Evolutionary conservation across 2,888 invertebrate genomes (phyloP).

Genomic region (Agelastica alni): DNA sequence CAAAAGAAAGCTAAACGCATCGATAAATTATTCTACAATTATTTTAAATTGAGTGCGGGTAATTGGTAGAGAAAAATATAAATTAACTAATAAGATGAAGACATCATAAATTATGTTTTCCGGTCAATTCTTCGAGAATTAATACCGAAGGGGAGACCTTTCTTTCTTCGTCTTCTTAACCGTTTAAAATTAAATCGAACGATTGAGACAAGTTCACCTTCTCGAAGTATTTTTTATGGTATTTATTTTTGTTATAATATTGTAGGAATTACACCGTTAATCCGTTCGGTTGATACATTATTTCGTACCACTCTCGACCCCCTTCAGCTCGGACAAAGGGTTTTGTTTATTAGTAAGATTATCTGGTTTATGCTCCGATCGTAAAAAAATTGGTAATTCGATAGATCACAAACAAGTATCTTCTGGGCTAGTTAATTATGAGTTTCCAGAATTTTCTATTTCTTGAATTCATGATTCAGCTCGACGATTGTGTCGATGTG

Average conservation of each 20-base stretch:
- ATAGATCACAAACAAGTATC: not conserved
- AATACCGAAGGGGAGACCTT: constrained; percentile 16
- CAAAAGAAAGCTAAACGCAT: constrained; percentile 1
- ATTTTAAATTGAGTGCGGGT: constrained; percentile 24
- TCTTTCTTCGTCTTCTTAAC: too few relatives aligned
- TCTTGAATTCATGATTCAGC: not conserved
- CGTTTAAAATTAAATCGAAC: too few relatives aligned
- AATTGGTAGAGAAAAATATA: constrained; percentile 18
- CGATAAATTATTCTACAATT: constrained; percentile 19
- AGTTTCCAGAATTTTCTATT: not conserved
- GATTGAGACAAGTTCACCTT: too few relatives aligned
- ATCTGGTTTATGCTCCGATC: too few relatives aligned
- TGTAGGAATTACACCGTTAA: too few relatives aligned
- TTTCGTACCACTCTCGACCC: too few relatives aligned
- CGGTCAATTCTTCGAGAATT: constrained; percentile 26
- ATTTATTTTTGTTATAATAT: too few relatives aligned
- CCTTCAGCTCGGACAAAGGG: too few relatives aligned
- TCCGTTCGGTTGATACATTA: too few relatives aligned
- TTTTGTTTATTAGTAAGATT: too few relatives aligned
- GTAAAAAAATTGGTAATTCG: too few relatives aligned
- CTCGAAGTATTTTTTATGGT: too few relatives aligned
- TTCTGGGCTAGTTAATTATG: not conserved
- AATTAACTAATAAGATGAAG: constrained; percentile 25
- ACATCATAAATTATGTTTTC: constrained; percentile 31
- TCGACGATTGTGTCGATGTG: not conserved